Conservation (phyloP, 1,140 invertebrate species). For the Marisa cornuarietis region DNA sequence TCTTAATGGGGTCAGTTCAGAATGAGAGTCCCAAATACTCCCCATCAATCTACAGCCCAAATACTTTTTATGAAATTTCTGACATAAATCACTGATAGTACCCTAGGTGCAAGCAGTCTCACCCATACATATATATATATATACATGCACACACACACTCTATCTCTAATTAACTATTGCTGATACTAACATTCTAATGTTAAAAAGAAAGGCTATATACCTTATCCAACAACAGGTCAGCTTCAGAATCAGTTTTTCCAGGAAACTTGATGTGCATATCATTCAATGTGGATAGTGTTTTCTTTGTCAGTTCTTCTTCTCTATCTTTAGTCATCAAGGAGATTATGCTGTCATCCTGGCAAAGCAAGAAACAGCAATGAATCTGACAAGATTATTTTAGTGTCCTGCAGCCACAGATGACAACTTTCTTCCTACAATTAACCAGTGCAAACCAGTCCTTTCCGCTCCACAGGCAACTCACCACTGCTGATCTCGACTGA, state of each 20-base stretch:
- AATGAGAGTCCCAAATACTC: too few relatives aligned
- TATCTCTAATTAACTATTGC: neutral
- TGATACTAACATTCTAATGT: neutral
- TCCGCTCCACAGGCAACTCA: conserved; percentile 22
- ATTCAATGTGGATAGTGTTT: conserved; percentile 55
- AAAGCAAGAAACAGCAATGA: neutral
- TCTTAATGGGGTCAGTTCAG: too few relatives aligned
- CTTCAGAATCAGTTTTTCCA: conserved; percentile 62
- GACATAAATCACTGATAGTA: neutral
- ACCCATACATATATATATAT: neutral
- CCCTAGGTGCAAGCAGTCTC: neutral
- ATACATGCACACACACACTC: too few relatives aligned
- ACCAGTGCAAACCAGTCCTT: neutral
- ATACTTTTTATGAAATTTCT: too few relatives aligned
- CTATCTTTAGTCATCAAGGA: conserved; percentile 49
- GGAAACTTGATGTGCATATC: conserved; percentile 66
- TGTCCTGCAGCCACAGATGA: neutral
- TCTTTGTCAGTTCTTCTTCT: conserved; percentile 57
- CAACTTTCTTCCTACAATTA: neutral
- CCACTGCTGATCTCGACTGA: conserved; percentile 45
- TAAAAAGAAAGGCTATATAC: conserved; percentile 29
- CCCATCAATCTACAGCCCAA: too few relatives aligned
- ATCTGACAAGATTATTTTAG: neutral
- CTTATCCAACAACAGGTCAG: conserved; percentile 60
- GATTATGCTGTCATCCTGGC: conserved; percentile 49